phyloP scores from a whole-genome alignment of 1,140 invertebrate species.

The Drosophila pruinosa region DNA sequence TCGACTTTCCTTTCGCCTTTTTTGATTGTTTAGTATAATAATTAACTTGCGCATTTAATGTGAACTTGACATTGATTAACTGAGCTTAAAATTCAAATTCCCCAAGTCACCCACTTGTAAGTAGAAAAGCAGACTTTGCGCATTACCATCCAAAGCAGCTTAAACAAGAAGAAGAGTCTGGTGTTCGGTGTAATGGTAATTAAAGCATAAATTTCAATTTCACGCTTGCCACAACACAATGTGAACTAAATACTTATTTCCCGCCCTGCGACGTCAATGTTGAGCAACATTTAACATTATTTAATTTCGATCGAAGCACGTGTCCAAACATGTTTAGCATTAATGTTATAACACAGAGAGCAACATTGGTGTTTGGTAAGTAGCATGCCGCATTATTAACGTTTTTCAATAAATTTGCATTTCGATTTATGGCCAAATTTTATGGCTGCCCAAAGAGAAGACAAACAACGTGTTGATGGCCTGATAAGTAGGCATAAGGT shows the following conservation, averaged over 20 bases:
- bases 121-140: not conserved
- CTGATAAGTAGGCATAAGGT: constrained; percentile 59
- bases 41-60: constrained; percentile 22
- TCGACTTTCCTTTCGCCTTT: not conserved
- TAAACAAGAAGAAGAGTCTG: constrained; percentile 50
- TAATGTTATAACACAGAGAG: constrained; percentile 36
- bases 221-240: constrained; percentile 54
- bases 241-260: not conserved
- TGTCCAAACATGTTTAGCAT: constrained; percentile 36
- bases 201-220: constrained; percentile 74
- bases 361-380: not conserved
- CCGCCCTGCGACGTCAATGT: not conserved
- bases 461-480: constrained; percentile 56
- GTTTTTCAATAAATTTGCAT: constrained; percentile 65
- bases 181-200: constrained; percentile 49
- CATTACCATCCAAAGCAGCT: constrained; percentile 45
- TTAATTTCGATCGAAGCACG: constrained; percentile 36
- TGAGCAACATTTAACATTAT: constrained; percentile 42
- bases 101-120: too few species aligned
- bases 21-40: not conserved
- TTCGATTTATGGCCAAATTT: constrained; percentile 67
- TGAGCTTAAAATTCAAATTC: constrained; percentile 22
- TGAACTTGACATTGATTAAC: constrained; percentile 52
- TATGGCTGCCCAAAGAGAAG: constrained; percentile 39
- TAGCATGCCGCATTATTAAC: constrained; percentile 46